Evolutionary conservation across 2,113 vertebrate species (phyloP), one percentile per base, ranked within the genome.

Genomic region (Gasterosteus nipponicus): DNA sequence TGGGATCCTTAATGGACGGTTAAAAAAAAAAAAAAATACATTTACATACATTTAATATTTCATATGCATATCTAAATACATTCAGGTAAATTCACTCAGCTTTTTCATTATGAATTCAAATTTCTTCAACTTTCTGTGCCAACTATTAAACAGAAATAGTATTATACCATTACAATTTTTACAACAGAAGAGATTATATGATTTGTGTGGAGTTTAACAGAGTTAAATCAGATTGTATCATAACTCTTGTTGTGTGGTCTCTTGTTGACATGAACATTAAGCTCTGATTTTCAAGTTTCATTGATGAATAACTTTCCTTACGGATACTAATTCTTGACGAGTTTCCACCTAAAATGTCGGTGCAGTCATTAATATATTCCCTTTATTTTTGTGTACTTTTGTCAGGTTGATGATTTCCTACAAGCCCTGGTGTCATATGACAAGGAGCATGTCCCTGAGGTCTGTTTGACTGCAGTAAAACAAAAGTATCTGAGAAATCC

Each of bases 391-490:
- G 4, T 72, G 76, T 63, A 7, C 73, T 39, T 63, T 35, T 82
- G 70, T 64, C 71, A 96, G 94, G 93, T 95, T 87, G 94, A 96
- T 90, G 93, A 95, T 78, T 97, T 96, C 81, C 91, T 95, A 66
- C 94, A 96, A 89, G 89, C 90, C 1, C 86, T 97, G 85, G 90
- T 95, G 49, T 83, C 80, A 42, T 96, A 94, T 59, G 94, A 96
- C 90, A 96, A 97, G 78, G 95, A 96, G 44, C 93, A 95, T 91
- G 96, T 97, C 87, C 95, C 91, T 51, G 94, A 96, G 39, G 91
- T 94, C 78, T 96, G 92, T 85, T 88, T 97, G 54, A 95, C 91
- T 92, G 94, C 96, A 18, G 41, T 94, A 61, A 95, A 96, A 79
- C 93, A 96, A 63, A 84, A 95, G 58, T 95, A 95, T 75, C 83